phyloP scores from a whole-genome alignment of 1,140 invertebrate genomes.

The Papilio xuthus region DNA sequence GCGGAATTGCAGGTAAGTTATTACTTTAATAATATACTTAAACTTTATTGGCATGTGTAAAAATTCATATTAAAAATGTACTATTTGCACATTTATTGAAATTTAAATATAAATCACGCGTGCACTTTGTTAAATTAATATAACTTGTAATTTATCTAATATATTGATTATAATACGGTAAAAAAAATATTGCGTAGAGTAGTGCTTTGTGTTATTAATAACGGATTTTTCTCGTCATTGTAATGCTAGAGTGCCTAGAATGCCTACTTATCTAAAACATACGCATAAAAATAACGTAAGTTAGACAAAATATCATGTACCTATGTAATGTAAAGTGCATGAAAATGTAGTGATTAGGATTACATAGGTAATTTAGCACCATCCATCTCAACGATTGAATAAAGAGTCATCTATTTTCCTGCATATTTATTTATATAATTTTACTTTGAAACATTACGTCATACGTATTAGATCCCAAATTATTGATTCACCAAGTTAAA shows the following conservation, averaged over 20 bases:
- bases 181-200: background rate
- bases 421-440: background rate
- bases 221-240: background rate
- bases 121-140: background rate
- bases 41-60: constrained; percentile 15
- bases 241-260: background rate
- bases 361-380: background rate
- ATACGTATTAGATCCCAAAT: background rate
- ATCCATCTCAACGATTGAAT: background rate
- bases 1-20: constrained; percentile 74
- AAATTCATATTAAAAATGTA: constrained; percentile 35
- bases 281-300: too few species aligned
- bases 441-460: background rate
- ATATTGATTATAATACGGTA: background rate
- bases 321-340: background rate
- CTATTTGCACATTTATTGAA: constrained; percentile 36
- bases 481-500: too few species aligned
- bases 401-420: background rate
- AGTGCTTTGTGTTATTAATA: background rate
- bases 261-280: too few species aligned
- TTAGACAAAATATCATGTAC: background rate
- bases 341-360: background rate
- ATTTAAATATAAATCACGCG: background rate
- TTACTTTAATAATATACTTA: constrained; percentile 36
- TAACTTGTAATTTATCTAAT: background rate